Percentiles rank a stretch among this genome's conserved stretches.
phyloP scores from a whole-genome alignment of 37 sponge, comb jelly and placozoan genomes.

The Lycopodina hypogea region DNA sequence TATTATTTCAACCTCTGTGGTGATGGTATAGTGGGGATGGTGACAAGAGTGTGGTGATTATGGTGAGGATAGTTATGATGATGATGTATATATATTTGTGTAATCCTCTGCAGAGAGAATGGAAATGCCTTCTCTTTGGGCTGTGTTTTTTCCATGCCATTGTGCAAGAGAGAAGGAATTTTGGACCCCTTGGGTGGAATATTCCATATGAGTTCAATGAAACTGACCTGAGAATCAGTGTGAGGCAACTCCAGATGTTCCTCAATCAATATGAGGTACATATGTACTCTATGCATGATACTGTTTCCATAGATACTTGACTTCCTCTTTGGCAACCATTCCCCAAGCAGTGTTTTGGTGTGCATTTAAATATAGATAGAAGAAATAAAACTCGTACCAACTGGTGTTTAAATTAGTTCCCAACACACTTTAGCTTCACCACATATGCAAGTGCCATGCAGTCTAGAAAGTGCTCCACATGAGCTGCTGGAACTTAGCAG shows the following conservation, averaged over 20 bases:
- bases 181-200: slow-evolving; percentile 98
- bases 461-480: no score
- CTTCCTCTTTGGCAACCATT: background rate
- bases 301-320: background rate
- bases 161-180: slow-evolving; percentile 95
- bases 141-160: slow-evolving; percentile 99
- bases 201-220: slow-evolving; percentile 99
- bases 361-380: no score
- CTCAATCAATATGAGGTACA: slow-evolving; percentile 96
- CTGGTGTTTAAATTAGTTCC: no score
- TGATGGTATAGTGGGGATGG: no score
- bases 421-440: no score
- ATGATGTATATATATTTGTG: background rate
- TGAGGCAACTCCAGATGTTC: slow-evolving; percentile 95
- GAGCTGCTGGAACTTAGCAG: no score
- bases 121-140: slow-evolving; percentile 92
- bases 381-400: no score
- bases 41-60: no score
- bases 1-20: no score
- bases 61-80: no score
- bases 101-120: slow-evolving; percentile 23
- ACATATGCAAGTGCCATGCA: no score
- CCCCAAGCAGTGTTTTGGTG: background rate
- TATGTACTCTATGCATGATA: no score
- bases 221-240: slow-evolving; percentile 98